These are phyloP conservation scores for Phallusia fumigata DNA, from an alignment of 23 tunicate species.

Conservation along the genomic window DNA sequence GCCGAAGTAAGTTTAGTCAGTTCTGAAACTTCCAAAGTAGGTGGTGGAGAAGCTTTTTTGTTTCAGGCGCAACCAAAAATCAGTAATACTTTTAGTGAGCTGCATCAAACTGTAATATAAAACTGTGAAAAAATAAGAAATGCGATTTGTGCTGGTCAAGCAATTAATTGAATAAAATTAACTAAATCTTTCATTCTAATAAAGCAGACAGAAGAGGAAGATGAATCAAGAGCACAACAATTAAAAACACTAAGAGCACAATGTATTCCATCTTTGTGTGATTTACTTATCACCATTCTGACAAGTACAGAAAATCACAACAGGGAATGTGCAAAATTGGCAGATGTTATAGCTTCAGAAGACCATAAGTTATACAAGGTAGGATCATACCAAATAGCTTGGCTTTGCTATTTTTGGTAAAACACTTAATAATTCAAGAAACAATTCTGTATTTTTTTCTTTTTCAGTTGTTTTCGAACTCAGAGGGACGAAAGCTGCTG, in stretches of 20 bases:
- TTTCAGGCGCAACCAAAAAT: too few relatives aligned
- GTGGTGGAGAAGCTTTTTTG: too few relatives aligned
- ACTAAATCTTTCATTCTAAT: neutral
- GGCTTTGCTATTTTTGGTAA: too few relatives aligned
- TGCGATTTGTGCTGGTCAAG: too few relatives aligned
- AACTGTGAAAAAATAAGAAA: too few relatives aligned
- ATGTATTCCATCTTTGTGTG: slow-evolving; percentile 62
- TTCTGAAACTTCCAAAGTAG: too few relatives aligned
- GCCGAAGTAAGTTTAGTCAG: slow-evolving; percentile 43
- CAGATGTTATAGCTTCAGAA: slow-evolving; percentile 67
- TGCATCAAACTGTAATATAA: too few relatives aligned
- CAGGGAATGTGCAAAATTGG: slow-evolving; percentile 52
- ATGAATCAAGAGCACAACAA: slow-evolving; percentile 51
- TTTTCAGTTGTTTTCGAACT: slow-evolving; percentile 55
- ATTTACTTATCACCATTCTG: slow-evolving; percentile 53
- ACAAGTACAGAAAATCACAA: slow-evolving; percentile 48
- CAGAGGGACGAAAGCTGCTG: slow-evolving; percentile 61
- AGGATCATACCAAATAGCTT: neutral
- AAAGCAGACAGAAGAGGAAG: slow-evolving; percentile 26
- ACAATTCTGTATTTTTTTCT: neutral
- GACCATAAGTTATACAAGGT: slow-evolving; percentile 67
- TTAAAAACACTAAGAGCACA: slow-evolving; percentile 43
- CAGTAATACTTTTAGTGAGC: too few relatives aligned
- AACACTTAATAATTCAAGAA: too few relatives aligned
- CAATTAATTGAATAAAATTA: too few relatives aligned